Conservation (phyloP, 2,888 invertebrate species). For the Pelosia muscerda region DNA sequence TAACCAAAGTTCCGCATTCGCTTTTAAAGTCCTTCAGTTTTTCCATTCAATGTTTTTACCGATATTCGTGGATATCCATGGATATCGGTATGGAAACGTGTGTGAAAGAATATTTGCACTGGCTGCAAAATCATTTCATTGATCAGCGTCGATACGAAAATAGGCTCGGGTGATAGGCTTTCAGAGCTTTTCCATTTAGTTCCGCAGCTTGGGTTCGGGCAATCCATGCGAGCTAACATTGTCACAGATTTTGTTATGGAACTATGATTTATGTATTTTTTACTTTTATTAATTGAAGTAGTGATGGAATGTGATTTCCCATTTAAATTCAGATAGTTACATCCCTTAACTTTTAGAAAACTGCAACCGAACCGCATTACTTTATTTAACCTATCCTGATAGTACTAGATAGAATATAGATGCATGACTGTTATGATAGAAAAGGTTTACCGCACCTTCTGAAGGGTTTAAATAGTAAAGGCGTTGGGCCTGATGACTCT, state of each 20-base stretch:
- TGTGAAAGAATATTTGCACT: conserved; percentile 59
- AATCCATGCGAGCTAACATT: conserved; percentile 39
- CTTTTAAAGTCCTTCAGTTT: conserved; percentile 34
- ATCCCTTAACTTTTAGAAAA: no score
- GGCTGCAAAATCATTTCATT: conserved; percentile 63
- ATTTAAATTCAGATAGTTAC: not conserved
- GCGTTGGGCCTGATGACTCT: no score
- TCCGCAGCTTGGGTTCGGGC: conserved; percentile 31
- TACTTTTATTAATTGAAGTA: conserved; percentile 31
- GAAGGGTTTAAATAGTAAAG: no score
- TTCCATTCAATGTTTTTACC: conserved; percentile 26
- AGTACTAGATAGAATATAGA: no score
- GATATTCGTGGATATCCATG: conserved; percentile 23
- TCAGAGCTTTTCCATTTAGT: conserved; percentile 65
- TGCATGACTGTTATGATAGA: not conserved
- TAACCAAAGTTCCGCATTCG: conserved; percentile 29
- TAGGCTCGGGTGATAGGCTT: conserved; percentile 57
- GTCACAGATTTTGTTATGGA: conserved; percentile 49
- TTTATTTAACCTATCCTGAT: no score
- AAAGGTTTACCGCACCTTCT: not conserved
- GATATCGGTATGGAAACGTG: conserved; percentile 43
- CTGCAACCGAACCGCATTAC: no score
- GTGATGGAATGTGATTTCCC: not conserved
- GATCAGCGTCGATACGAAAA: conserved; percentile 58
- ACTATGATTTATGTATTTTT: conserved; percentile 36